Evolutionary conservation across 2,113 vertebrate species (phyloP).

Genomic region (Apteryx mantelli): DNA sequence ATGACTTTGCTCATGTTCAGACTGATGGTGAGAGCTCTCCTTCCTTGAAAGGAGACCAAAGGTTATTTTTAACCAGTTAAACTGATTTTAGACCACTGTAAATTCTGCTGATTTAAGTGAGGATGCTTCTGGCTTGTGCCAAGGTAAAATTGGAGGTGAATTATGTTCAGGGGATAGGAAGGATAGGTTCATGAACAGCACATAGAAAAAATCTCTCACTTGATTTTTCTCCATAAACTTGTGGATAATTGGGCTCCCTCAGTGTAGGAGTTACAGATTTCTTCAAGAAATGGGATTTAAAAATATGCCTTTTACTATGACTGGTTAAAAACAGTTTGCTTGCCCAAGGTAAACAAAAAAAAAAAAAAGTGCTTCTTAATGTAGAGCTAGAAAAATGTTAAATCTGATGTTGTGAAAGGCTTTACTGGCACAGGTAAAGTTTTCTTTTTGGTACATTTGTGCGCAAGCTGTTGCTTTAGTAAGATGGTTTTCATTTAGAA

Average conservation of each 20-base stretch:
- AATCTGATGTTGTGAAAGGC: not conserved
- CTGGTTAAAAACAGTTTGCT: not conserved
- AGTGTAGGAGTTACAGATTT: not conserved
- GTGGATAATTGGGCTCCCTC: not conserved
- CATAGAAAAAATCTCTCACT: not conserved
- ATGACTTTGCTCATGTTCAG: not conserved
- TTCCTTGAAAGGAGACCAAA: not conserved
- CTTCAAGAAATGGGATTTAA: not conserved
- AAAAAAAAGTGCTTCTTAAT: not conserved
- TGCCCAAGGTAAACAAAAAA: not conserved
- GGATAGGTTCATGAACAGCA: not conserved
- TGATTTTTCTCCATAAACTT: not conserved
- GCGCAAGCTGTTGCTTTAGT: not conserved
- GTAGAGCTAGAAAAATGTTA: not conserved
- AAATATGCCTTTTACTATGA: not conserved
- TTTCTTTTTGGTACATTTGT: conserved; percentile 9
- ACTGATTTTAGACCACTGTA: not conserved
- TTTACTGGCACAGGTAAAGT: conserved; percentile 1
- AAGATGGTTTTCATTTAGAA: conserved; percentile 35
- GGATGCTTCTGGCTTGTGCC: not conserved
- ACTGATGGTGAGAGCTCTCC: not conserved
- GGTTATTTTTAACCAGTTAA: not conserved
- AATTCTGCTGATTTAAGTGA: not conserved
- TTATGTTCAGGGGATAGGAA: not conserved
- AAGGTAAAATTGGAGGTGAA: not conserved